Conservation (phyloP, 2,797 vertebrate species). For the Sylvia borin region DNA sequence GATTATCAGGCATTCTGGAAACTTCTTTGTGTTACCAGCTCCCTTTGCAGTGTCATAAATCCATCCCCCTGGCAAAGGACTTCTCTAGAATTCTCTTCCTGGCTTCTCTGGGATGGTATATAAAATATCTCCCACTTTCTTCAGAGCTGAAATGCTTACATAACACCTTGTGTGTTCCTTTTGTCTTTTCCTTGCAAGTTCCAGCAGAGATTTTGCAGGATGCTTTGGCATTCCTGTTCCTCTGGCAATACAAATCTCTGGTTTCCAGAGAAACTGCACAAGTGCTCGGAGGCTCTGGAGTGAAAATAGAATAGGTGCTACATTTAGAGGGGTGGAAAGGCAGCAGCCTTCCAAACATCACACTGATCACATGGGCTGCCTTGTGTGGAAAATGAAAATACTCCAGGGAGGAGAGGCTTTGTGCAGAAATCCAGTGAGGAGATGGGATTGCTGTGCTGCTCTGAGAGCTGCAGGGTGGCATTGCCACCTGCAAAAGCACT, state of each 20-base stretch:
- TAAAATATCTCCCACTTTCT: not conserved
- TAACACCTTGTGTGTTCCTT: not conserved
- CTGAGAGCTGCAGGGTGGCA: not conserved
- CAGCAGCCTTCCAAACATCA: constrained; percentile 1
- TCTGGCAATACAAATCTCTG: not conserved
- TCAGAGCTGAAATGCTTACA: not conserved
- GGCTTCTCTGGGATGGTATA: not conserved
- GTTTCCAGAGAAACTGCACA: constrained; percentile 62
- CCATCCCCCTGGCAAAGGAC: not conserved
- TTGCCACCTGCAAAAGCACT: not conserved
- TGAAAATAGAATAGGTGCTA: constrained; percentile 32
- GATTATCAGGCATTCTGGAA: not conserved
- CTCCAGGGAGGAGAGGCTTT: not conserved
- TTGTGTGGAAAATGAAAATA: not conserved
- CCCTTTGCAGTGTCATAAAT: not conserved
- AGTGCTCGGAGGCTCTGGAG: constrained; percentile 18
- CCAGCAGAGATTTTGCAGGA: not conserved
- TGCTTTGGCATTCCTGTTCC: not conserved
- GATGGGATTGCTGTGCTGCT: not conserved
- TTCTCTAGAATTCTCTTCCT: not conserved
- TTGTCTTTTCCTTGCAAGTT: not conserved
- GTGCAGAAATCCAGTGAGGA: not conserved
- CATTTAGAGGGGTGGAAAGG: not conserved
- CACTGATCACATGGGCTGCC: not conserved
- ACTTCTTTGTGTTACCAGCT: not conserved